Evolutionary conservation across 2,888 invertebrate genomes (phyloP).

Genomic region (Epistrophe eligans): DNA sequence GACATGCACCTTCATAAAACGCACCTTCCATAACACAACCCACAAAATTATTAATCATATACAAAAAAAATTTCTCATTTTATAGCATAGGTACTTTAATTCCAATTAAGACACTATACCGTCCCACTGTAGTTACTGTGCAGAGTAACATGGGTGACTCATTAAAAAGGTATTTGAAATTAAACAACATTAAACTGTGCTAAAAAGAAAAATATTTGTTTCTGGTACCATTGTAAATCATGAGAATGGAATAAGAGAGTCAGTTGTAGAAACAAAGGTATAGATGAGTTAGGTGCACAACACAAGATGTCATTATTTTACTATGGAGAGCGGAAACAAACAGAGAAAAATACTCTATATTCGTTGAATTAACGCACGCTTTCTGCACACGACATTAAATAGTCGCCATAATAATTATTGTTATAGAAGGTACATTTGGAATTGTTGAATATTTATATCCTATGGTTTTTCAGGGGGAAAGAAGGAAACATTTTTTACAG

Average conservation of each 20-base stretch:
- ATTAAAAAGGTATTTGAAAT: constrained; percentile 56
- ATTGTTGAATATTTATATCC: not conserved
- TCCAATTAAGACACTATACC: not conserved
- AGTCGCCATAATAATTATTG: constrained; percentile 31
- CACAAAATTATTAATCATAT: not conserved
- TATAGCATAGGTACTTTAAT: not conserved
- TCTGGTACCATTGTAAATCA: not conserved
- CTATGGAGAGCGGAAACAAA: constrained; percentile 25
- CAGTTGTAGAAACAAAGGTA: constrained; percentile 41
- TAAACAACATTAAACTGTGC: constrained; percentile 1
- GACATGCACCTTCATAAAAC: not conserved
- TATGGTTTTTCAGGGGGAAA: not conserved
- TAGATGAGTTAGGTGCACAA: constrained; percentile 13
- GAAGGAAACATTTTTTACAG: not conserved
- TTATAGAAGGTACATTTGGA: not conserved
- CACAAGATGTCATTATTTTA: constrained; percentile 18
- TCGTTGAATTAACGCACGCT: constrained; percentile 55
- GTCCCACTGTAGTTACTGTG: not conserved
- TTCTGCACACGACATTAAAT: constrained; percentile 67
- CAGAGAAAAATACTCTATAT: constrained; percentile 41
- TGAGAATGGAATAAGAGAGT: not conserved
- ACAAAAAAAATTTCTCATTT: not conserved
- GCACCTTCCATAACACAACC: not conserved
- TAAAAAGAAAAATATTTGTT: not conserved
- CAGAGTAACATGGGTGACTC: constrained; percentile 56